Percentiles rank a stretch among this genome's conserved stretches.
Conservation (phyloP, 2,113 vertebrate species). For the Lynx canadensis region DNA sequence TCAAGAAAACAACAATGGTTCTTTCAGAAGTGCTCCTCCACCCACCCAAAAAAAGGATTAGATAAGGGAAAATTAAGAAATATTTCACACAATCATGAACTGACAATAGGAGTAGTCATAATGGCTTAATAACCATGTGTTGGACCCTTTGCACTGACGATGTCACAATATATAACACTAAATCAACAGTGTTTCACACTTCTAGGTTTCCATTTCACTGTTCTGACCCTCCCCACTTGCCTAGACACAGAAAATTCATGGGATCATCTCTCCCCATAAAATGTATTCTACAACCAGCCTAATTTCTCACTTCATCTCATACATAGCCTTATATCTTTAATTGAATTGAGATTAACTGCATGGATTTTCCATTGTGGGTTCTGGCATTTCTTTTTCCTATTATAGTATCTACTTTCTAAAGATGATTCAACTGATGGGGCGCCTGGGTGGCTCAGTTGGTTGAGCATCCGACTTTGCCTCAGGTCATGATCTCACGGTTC, state of each 20-base stretch:
- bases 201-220: neutral
- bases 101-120: neutral
- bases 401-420: neutral
- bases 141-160: neutral
- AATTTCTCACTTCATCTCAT: constrained; percentile 26
- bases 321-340: neutral
- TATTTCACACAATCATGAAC: neutral
- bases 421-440: neutral
- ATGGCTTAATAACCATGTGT: neutral
- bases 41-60: neutral
- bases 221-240: neutral
- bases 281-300: neutral
- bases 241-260: neutral
- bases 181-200: neutral
- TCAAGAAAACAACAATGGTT: neutral
- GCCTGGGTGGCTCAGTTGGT: too few relatives aligned
- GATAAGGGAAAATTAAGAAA: neutral
- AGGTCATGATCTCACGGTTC: too few relatives aligned
- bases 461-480: too few relatives aligned
- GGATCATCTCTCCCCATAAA: neutral
- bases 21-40: neutral
- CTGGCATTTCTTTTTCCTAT: neutral
- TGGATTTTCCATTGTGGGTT: neutral
- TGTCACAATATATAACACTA: neutral
- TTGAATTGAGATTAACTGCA: neutral